Evolutionary conservation across 2,888 invertebrate genomes (phyloP).

Genomic region (Ectemnius cavifrons): DNA sequence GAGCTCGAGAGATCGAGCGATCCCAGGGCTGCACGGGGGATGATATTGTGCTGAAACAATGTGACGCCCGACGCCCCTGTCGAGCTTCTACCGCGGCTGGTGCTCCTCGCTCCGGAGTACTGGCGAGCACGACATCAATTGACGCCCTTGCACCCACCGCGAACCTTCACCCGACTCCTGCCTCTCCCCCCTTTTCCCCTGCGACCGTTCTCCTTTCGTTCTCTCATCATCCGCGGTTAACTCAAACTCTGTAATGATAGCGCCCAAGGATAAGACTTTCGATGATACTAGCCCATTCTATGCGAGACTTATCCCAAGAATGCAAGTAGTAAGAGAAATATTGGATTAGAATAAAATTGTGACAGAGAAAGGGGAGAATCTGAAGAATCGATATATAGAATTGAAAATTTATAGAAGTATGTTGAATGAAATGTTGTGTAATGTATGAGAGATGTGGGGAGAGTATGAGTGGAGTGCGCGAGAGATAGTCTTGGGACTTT

Average conservation of each 20-base stretch:
- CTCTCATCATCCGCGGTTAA: too few relatives aligned
- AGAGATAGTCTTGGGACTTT: slow-evolving; percentile 16
- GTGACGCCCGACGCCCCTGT: slow-evolving; percentile 70
- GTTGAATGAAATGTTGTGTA: too few relatives aligned
- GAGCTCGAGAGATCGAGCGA: slow-evolving; percentile 32
- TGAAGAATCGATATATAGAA: too few relatives aligned
- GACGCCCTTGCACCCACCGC: slow-evolving; percentile 62
- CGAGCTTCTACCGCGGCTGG: slow-evolving; percentile 29
- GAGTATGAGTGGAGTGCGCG: slow-evolving; percentile 24
- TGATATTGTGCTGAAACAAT: slow-evolving; percentile 74
- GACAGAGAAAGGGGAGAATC: too few relatives aligned
- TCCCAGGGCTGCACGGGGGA: slow-evolving; percentile 24
- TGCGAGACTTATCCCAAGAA: not conserved
- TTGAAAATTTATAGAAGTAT: too few relatives aligned
- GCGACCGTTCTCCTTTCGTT: not conserved
- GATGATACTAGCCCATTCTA: slow-evolving; percentile 42
- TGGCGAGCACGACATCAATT: slow-evolving; percentile 71
- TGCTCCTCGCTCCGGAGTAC: slow-evolving; percentile 54
- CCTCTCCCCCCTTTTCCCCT: slow-evolving; percentile 5
- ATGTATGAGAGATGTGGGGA: too few relatives aligned
- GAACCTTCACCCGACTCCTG: slow-evolving; percentile 29
- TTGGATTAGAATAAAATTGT: too few relatives aligned
- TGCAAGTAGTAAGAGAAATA: too few relatives aligned
- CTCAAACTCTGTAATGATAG: slow-evolving; percentile 27
- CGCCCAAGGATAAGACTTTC: slow-evolving; percentile 39